phyloP scores from a whole-genome alignment of 2,113 vertebrate species.

The Dicrurus megarhynchus region DNA sequence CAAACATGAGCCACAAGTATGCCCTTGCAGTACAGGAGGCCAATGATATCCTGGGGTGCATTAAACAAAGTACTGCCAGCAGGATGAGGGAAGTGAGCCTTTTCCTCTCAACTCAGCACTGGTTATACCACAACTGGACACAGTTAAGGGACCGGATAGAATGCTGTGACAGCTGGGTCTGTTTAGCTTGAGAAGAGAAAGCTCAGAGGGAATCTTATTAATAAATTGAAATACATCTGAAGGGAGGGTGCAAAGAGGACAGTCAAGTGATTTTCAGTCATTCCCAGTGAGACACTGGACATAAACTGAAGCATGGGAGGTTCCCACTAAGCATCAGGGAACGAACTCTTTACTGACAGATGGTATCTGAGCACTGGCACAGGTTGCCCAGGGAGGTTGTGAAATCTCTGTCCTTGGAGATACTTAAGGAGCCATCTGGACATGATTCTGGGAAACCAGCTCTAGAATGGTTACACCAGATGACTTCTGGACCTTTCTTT shows the following conservation, averaged over 20 bases:
- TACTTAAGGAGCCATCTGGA: not conserved
- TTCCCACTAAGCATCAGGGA: not conserved
- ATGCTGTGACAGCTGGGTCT: not conserved
- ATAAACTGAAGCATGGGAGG: not conserved
- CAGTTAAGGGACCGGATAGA: not conserved
- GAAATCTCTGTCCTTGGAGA: not conserved
- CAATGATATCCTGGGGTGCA: not conserved
- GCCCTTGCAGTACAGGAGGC: not conserved
- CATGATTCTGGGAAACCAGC: not conserved
- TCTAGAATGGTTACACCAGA: not conserved
- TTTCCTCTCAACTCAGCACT: not conserved
- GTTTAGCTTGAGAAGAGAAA: not conserved
- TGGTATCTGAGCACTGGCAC: not conserved
- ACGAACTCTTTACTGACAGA: not conserved
- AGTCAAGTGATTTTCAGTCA: not conserved
- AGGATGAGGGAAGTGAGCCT: not conserved
- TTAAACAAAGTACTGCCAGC: not conserved
- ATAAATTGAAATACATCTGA: not conserved
- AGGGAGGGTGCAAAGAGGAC: not conserved
- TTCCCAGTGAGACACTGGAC: not conserved
- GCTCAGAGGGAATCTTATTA: not conserved
- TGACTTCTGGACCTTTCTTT: not conserved
- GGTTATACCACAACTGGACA: not conserved
- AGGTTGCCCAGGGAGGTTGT: not conserved
- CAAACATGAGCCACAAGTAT: not conserved